Conservation (phyloP, 2,113 vertebrate species). For the Etheostoma spectabile region DNA sequence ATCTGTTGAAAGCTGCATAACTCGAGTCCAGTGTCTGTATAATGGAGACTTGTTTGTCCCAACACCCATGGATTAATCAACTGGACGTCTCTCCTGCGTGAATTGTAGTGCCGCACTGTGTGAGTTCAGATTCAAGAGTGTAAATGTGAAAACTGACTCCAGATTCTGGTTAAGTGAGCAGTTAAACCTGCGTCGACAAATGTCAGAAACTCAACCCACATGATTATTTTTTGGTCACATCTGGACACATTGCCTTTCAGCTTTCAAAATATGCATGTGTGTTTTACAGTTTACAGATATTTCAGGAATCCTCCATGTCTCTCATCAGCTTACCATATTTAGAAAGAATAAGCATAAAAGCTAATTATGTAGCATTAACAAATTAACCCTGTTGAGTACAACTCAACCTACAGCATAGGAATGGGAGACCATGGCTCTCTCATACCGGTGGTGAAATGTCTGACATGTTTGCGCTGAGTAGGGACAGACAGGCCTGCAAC, state of each 20-base stretch:
- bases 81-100: constrained; percentile 54
- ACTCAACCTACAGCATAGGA: constrained; percentile 55
- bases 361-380: constrained; percentile 63
- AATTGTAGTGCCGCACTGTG: constrained; percentile 61
- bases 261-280: constrained; percentile 37
- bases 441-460: constrained; percentile 78
- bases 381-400: constrained; percentile 45
- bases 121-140: constrained; percentile 45
- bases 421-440: constrained; percentile 50
- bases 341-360: constrained; percentile 48
- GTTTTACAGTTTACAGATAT: constrained; percentile 32
- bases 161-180: constrained; percentile 54
- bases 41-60: constrained; percentile 80
- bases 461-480: constrained; percentile 81
- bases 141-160: constrained; percentile 58
- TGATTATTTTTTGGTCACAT: constrained; percentile 69
- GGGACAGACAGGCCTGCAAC: constrained; percentile 78
- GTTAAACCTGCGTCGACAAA: constrained; percentile 37
- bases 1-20: constrained; percentile 83
- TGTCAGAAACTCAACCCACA: constrained; percentile 64
- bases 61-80: constrained; percentile 75
- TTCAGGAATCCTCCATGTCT: constrained; percentile 52
- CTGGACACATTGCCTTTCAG: constrained; percentile 58
- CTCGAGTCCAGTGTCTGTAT: constrained; percentile 69
- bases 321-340: constrained; percentile 54